A percentile compares a stretch with the other conserved stretches of the same genome.
Evolutionary conservation across 1,140 invertebrate genomes (phyloP).

Genomic region (Bombus picipes): DNA sequence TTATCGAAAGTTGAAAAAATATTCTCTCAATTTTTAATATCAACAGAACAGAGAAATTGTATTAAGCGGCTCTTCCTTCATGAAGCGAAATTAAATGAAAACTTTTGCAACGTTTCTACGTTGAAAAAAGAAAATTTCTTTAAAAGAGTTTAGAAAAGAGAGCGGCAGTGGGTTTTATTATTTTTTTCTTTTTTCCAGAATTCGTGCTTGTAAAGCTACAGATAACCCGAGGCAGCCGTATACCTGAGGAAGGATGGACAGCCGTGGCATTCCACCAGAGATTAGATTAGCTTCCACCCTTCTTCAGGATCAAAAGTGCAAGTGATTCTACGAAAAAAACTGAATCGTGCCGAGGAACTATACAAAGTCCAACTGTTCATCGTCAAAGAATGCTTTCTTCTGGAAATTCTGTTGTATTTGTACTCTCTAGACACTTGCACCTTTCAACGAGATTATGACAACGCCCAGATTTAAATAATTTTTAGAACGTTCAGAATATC

Average conservation of each 20-base stretch:
- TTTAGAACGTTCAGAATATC: too few relatives aligned
- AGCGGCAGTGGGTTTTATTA: not conserved
- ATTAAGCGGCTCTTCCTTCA: too few relatives aligned
- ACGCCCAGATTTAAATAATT: too few relatives aligned
- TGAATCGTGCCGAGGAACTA: not conserved
- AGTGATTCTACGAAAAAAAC: constrained; percentile 1
- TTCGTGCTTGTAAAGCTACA: not conserved
- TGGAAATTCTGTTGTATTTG: not conserved
- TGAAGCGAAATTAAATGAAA: not conserved
- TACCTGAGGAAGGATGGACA: constrained; percentile 13
- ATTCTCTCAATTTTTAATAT: too few relatives aligned
- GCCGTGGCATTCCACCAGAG: constrained; percentile 18
- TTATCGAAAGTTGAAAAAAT: too few relatives aligned
- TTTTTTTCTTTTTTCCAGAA: not conserved
- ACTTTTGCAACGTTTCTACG: not conserved
- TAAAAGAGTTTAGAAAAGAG: not conserved
- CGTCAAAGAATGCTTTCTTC: not conserved
- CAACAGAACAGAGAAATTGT: too few relatives aligned
- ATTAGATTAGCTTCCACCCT: constrained; percentile 28
- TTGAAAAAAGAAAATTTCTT: not conserved
- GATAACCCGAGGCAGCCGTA: not conserved
- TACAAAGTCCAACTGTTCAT: not conserved
- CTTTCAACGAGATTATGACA: too few relatives aligned
- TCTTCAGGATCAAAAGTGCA: not conserved
- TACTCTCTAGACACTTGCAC: not conserved